Conservation (phyloP, 1,140 invertebrate species). For the Caenorhabditis remanei region DNA sequence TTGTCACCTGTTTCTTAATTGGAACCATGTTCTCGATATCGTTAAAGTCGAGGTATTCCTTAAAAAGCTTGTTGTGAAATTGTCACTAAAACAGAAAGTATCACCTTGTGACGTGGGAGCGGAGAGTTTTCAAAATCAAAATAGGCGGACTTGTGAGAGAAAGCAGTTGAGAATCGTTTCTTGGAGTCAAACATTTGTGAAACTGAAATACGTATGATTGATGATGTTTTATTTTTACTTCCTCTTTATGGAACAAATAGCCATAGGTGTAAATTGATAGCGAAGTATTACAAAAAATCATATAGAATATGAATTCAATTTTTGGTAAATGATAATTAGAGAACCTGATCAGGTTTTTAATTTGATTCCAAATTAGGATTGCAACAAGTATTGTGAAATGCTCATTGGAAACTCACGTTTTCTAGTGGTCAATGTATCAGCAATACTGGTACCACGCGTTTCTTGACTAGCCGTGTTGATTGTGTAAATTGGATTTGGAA, state of each 20-base stretch:
- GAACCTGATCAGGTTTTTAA: too few relatives aligned
- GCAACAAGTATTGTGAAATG: too few relatives aligned
- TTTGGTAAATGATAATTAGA: too few relatives aligned
- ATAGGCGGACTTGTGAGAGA: conserved; percentile 27
- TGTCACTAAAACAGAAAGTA: not conserved
- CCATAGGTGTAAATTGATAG: too few relatives aligned
- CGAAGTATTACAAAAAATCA: too few relatives aligned
- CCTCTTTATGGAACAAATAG: too few relatives aligned
- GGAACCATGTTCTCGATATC: conserved; percentile 60
- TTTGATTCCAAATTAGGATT: too few relatives aligned
- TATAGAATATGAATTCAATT: too few relatives aligned
- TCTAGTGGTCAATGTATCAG: conserved; percentile 50
- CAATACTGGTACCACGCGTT: conserved; percentile 45
- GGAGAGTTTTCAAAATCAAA: conserved; percentile 60
- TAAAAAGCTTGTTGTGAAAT: not conserved
- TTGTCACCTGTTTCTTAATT: conserved; percentile 30
- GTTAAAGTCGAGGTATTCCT: conserved; percentile 60
- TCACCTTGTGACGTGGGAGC: conserved; percentile 48
- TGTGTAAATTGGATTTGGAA: conserved; percentile 34
- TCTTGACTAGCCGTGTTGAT: conserved; percentile 41
- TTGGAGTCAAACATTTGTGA: conserved; percentile 61
- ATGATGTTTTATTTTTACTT: too few relatives aligned
- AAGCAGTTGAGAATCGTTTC: conserved; percentile 37
- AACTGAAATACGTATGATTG: conserved; percentile 22
- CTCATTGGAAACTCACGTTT: conserved; percentile 30